Conservation (phyloP, 2,113 vertebrate species). For the Nannospalax galili region DNA sequence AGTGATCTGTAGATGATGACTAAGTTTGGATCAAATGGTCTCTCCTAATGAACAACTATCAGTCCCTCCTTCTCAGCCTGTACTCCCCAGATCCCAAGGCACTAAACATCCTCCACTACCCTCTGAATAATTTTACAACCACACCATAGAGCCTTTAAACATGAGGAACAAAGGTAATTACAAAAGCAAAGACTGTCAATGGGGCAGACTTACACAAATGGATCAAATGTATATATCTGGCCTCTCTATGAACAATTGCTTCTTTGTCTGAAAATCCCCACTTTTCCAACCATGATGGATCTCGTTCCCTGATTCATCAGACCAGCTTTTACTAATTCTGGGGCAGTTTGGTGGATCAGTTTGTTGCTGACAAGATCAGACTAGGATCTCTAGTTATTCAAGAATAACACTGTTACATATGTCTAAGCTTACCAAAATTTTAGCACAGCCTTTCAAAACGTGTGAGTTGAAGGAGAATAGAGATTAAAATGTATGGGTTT, state of each 20-base stretch:
- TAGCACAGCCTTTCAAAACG: not conserved
- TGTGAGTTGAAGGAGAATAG: not conserved
- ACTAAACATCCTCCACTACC: too few relatives aligned
- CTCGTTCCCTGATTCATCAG: not conserved
- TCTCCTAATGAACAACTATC: not conserved
- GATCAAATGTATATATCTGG: not conserved
- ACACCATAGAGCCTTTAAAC: not conserved
- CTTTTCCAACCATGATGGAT: not conserved
- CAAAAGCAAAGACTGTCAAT: too few relatives aligned
- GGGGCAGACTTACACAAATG: not conserved
- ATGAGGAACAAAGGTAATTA: not conserved
- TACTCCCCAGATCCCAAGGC: too few relatives aligned
- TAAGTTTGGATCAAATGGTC: not conserved
- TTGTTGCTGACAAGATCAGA: not conserved
- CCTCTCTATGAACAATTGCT: not conserved
- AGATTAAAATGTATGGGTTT: not conserved
- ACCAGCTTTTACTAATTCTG: not conserved
- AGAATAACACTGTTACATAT: not conserved
- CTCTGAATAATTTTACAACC: not conserved
- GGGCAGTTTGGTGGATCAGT: not conserved
- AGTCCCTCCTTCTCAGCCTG: not conserved
- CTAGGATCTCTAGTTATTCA: not conserved
- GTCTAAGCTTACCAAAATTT: not conserved
- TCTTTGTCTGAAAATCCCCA: not conserved
- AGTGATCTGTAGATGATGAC: not conserved